Percentiles rank a stretch among this genome's conserved stretches.
phyloP scores from a whole-genome alignment of 2,888 invertebrate species.

The Syrphus vitripennis region DNA sequence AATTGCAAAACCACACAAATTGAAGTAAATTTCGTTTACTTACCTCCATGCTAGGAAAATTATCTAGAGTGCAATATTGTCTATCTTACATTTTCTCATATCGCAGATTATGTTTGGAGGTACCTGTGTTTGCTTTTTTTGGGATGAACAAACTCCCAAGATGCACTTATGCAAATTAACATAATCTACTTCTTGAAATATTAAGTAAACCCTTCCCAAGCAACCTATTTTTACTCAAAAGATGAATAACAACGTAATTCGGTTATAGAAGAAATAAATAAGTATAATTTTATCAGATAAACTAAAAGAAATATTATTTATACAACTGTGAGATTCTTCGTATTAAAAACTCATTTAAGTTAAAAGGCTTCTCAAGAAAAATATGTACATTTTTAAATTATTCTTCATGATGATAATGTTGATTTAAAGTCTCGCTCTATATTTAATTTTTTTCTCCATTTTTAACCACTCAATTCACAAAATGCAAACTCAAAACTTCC shows the following conservation, averaged over 20 bases:
- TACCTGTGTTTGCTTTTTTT: not conserved
- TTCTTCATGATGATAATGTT: not conserved
- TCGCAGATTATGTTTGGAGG: not conserved
- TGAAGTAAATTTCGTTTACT: not conserved
- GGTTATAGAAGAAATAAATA: no score
- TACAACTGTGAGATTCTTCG: no score
- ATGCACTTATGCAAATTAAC: not conserved
- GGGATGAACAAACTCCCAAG: not conserved
- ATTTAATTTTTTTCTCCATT: not conserved
- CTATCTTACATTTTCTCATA: not conserved
- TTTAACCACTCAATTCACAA: not conserved
- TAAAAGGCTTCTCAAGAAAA: not conserved
- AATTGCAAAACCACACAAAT: no score
- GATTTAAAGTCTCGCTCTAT: not conserved
- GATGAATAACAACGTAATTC: not conserved
- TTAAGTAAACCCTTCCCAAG: not conserved
- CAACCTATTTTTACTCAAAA: not conserved
- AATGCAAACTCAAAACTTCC: conserved; percentile 7
- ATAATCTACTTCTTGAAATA: not conserved
- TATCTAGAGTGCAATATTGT: not conserved
- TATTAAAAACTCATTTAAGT: not conserved
- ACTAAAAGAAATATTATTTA: no score
- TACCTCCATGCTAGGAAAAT: not conserved
- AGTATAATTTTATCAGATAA: no score
- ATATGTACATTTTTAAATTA: not conserved